Percentiles rank a stretch among this genome's conserved stretches.
These are phyloP conservation scores for Drosophila percnosoma DNA, from an alignment of 2,888 invertebrate species.

Conservation along the genomic window DNA sequence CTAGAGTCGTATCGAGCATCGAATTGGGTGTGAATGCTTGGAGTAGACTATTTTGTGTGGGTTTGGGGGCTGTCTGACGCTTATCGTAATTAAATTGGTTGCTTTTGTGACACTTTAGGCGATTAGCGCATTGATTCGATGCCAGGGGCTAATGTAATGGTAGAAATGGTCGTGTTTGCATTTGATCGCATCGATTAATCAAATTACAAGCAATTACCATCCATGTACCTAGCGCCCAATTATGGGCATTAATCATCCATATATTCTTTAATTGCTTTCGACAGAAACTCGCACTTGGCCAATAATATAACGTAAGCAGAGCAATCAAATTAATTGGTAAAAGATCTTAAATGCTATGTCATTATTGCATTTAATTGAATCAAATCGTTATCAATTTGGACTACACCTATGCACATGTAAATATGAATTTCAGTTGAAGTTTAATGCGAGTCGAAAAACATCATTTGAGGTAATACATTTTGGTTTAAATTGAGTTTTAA, in stretches of 20 bases:
- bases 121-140: constrained; percentile 53
- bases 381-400: neutral
- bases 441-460: neutral
- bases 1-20: neutral
- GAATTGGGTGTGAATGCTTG: constrained; percentile 1
- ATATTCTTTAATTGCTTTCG: constrained; percentile 5
- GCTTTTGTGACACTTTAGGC: constrained; percentile 64
- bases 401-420: neutral
- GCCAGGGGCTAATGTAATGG: constrained; percentile 6
- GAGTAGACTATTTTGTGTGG: constrained; percentile 7
- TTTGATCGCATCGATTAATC: constrained; percentile 60
- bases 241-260: constrained; percentile 31
- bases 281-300: neutral
- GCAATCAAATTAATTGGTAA: constrained; percentile 19
- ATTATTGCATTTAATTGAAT: constrained; percentile 5
- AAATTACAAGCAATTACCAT: constrained; percentile 44
- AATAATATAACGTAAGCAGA: neutral
- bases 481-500: neutral
- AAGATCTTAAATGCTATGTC: constrained; percentile 3
- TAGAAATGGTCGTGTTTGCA: constrained; percentile 35
- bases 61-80: constrained; percentile 18
- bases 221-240: constrained; percentile 24
- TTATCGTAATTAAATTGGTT: constrained; percentile 64
- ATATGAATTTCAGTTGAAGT: neutral
- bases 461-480: neutral